These are phyloP conservation scores for Characodon lateralis DNA, from an alignment of 2,797 vertebrate genomes.

Conservation along the genomic window DNA sequence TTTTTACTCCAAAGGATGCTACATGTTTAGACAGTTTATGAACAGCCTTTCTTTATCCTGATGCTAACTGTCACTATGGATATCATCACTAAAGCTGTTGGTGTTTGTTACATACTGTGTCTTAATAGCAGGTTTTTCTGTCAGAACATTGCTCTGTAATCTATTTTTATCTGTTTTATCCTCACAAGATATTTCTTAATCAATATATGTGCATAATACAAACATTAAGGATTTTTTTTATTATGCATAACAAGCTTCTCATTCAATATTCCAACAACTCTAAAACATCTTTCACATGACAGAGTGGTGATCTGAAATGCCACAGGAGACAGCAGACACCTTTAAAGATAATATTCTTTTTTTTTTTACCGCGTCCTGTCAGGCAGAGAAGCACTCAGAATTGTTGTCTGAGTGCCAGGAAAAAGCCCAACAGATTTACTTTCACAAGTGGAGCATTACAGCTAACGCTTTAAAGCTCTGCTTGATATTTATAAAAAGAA, in stretches of 20 bases:
- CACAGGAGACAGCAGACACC: not conserved
- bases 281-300: not conserved
- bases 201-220: not conserved
- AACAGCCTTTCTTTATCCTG: constrained; percentile 6
- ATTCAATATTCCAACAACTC: constrained; percentile 10
- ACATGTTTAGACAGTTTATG: constrained; percentile 17
- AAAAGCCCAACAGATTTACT: too few relatives aligned
- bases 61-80: constrained; percentile 19
- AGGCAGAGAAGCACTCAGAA: too few relatives aligned
- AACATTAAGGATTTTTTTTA: constrained; percentile 2
- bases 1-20: not conserved
- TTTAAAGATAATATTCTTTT: not conserved
- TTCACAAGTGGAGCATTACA: too few relatives aligned
- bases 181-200: not conserved
- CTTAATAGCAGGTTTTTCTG: constrained; percentile 5
- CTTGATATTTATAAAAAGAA: too few relatives aligned
- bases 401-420: too few relatives aligned
- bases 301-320: not conserved
- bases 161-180: constrained; percentile 1
- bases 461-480: too few relatives aligned
- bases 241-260: constrained; percentile 13
- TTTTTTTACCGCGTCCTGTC: too few relatives aligned
- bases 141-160: constrained; percentile 11
- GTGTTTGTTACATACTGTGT: constrained; percentile 11
- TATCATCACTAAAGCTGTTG: constrained; percentile 22